Conservation (phyloP, 1,140 invertebrate species). For the Drosophila mojavensis region DNA sequence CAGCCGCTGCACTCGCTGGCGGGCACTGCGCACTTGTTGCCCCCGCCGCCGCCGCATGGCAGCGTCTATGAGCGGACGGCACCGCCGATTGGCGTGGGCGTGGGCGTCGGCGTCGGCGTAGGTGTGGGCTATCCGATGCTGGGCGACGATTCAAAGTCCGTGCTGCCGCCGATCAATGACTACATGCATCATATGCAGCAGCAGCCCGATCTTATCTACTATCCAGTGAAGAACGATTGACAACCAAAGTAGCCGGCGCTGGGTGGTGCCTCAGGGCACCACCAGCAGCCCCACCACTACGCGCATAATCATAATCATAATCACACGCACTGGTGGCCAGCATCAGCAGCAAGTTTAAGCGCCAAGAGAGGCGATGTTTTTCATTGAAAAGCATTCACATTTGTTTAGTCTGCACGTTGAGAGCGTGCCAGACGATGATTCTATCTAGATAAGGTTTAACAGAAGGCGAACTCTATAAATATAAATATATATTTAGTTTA, state of each 20-base stretch:
- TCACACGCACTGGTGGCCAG: slow-evolving; percentile 70
- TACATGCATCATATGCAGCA: slow-evolving; percentile 82
- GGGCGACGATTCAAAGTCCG: slow-evolving; percentile 70
- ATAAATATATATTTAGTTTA: not conserved
- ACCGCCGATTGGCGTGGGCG: slow-evolving; percentile 54
- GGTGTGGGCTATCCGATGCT: slow-evolving; percentile 71
- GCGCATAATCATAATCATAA: slow-evolving; percentile 55
- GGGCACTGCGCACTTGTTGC: slow-evolving; percentile 62
- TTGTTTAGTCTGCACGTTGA: slow-evolving; percentile 52
- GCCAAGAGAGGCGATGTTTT: slow-evolving; percentile 83
- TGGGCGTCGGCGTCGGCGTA: slow-evolving; percentile 51
- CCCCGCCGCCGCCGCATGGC: slow-evolving; percentile 68
- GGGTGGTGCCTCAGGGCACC: slow-evolving; percentile 43
- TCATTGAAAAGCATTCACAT: slow-evolving; percentile 68
- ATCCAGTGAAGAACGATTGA: slow-evolving; percentile 84
- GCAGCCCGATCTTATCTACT: slow-evolving; percentile 78
- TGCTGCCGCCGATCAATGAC: slow-evolving; percentile 80
- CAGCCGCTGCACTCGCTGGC: slow-evolving; percentile 61
- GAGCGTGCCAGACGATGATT: slow-evolving; percentile 20
- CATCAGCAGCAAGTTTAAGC: slow-evolving; percentile 55
- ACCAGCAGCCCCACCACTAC: slow-evolving; percentile 16
- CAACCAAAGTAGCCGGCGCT: slow-evolving; percentile 71
- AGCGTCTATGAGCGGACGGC: slow-evolving; percentile 59
- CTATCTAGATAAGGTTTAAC: slow-evolving; percentile 44
- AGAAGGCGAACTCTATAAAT: slow-evolving; percentile 17